These are phyloP conservation scores for Microcebus jonahi DNA, from an alignment of 2,113 vertebrate species.

Conservation along the genomic window DNA sequence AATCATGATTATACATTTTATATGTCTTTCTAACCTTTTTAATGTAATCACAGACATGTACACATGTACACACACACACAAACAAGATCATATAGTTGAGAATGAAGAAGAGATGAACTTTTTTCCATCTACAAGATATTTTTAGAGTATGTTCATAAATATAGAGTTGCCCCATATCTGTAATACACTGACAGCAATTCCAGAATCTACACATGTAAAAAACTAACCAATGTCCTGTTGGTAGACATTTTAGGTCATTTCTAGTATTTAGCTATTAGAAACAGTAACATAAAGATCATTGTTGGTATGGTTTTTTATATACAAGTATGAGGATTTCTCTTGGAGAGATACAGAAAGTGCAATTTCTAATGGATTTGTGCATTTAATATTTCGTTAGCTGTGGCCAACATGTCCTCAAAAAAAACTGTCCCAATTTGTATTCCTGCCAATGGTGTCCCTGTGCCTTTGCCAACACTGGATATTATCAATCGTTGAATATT, in stretches of 20 bases:
- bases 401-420: conserved; percentile 28
- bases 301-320: background rate
- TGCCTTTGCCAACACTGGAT: background rate
- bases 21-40: background rate
- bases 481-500: background rate
- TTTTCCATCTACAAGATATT: background rate
- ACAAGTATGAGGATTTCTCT: background rate
- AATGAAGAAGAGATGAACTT: background rate
- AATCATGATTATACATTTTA: background rate
- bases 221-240: background rate
- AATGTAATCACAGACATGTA: background rate
- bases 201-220: background rate
- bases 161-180: background rate
- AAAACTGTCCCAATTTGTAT: background rate
- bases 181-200: background rate
- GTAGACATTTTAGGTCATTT: background rate
- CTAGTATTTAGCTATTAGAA: background rate
- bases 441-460: background rate
- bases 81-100: background rate
- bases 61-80: too few species aligned
- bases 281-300: background rate
- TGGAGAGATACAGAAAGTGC: background rate
- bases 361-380: background rate
- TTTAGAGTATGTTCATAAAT: background rate
- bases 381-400: background rate